Conservation (phyloP, 2,113 vertebrate species). For the Ranitomeya imitator region DNA sequence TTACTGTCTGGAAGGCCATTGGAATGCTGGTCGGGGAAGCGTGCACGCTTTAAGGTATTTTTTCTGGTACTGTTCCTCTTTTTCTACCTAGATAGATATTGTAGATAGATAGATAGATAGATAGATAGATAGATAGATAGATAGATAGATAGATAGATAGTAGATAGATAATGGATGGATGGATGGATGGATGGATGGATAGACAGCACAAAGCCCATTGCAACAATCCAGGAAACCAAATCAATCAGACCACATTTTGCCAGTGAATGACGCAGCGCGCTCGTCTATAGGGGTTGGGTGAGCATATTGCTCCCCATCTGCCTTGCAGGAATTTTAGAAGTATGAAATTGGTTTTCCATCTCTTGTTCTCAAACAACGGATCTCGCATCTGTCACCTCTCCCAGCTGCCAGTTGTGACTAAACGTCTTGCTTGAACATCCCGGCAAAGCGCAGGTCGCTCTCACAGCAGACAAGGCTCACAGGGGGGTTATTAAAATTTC, state of each 20-base stretch:
- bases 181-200: background rate
- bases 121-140: background rate
- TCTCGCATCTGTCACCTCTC: slow-evolving; percentile 41
- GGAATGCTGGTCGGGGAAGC: no score
- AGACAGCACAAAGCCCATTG: background rate
- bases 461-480: slow-evolving; percentile 55
- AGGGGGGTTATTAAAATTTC: slow-evolving; percentile 43
- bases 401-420: slow-evolving; percentile 57
- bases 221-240: background rate
- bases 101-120: background rate
- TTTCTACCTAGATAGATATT: no score
- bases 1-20: no score
- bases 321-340: slow-evolving; percentile 54
- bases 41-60: no score
- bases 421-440: slow-evolving; percentile 61
- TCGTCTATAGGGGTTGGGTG: slow-evolving; percentile 36
- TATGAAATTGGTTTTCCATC: slow-evolving; percentile 63
- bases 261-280: slow-evolving; percentile 14
- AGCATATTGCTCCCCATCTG: slow-evolving; percentile 62
- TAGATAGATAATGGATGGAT: background rate
- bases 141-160: background rate
- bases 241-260: background rate
- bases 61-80: no score
- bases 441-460: slow-evolving; percentile 51
- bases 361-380: slow-evolving; percentile 60